These are phyloP conservation scores for Ptilonorhynchus violaceus DNA, from an alignment of 2,113 vertebrate genomes.

Conservation along the genomic window DNA sequence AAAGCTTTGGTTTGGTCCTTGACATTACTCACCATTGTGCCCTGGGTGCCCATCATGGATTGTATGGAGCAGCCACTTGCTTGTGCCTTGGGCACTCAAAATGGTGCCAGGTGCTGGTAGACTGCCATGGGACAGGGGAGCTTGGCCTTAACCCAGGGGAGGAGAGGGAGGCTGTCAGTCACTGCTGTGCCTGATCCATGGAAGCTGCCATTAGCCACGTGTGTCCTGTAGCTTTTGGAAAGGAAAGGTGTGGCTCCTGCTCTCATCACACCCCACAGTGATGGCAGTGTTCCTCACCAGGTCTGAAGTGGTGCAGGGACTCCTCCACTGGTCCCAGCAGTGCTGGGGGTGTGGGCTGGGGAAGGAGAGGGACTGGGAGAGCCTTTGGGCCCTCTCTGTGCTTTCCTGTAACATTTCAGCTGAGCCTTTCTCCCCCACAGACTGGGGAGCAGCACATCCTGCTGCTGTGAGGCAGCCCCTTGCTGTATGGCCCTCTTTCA, in stretches of 20 bases:
- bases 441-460: accelerated
- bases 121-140: not conserved
- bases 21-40: accelerated
- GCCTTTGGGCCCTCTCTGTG: not conserved
- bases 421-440: not conserved
- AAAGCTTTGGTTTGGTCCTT: not conserved
- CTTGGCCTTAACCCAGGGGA: not conserved
- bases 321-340: not conserved
- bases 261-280: not conserved
- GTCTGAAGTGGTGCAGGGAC: accelerated
- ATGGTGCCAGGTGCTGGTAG: not conserved
- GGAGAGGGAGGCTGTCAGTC: not conserved
- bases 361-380: not conserved
- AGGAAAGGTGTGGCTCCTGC: not conserved
- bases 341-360: not conserved
- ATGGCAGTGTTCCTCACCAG: not conserved
- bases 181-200: not conserved
- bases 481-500: accelerated
- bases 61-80: accelerated
- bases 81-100: not conserved
- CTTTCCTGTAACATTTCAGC: not conserved
- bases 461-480: not conserved
- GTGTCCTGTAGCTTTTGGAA: accelerated
- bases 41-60: not conserved
- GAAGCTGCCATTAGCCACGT: not conserved